These are phyloP conservation scores for Lepeophtheirus salmonis DNA, from an alignment of 1,140 invertebrate genomes.

Conservation along the genomic window DNA sequence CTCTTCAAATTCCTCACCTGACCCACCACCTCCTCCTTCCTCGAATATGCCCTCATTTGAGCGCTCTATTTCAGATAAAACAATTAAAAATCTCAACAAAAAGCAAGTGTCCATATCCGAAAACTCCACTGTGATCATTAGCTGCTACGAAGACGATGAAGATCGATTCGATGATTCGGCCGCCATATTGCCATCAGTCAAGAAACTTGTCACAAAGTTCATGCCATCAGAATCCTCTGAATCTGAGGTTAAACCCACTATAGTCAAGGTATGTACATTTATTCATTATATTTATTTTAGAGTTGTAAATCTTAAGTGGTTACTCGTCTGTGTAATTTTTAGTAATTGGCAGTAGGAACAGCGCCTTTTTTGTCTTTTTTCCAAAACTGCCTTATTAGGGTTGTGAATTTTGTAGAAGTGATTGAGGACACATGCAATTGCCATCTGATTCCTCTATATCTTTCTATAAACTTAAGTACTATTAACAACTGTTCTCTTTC, in stretches of 20 bases:
- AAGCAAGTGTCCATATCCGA: slow-evolving; percentile 12
- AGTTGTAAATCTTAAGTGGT: neutral
- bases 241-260: neutral
- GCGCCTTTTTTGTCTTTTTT: too few relatives aligned
- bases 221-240: neutral
- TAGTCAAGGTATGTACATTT: neutral
- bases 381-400: too few relatives aligned
- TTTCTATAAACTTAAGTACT: too few relatives aligned
- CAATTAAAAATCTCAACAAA: neutral
- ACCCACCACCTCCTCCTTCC: neutral
- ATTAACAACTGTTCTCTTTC: too few relatives aligned
- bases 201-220: slow-evolving; percentile 6
- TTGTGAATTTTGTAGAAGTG: too few relatives aligned
- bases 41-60: neutral
- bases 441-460: too few relatives aligned
- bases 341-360: too few relatives aligned
- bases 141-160: neutral
- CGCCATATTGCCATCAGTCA: slow-evolving; percentile 5
- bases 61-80: neutral
- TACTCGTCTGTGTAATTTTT: too few relatives aligned
- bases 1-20: neutral
- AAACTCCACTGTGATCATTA: slow-evolving; percentile 4
- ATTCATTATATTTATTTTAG: too few relatives aligned
- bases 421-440: too few relatives aligned
- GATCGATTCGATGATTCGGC: neutral